These are phyloP conservation scores for Amphiprion percula DNA, from an alignment of 2,113 vertebrate species.

Conservation along the genomic window DNA sequence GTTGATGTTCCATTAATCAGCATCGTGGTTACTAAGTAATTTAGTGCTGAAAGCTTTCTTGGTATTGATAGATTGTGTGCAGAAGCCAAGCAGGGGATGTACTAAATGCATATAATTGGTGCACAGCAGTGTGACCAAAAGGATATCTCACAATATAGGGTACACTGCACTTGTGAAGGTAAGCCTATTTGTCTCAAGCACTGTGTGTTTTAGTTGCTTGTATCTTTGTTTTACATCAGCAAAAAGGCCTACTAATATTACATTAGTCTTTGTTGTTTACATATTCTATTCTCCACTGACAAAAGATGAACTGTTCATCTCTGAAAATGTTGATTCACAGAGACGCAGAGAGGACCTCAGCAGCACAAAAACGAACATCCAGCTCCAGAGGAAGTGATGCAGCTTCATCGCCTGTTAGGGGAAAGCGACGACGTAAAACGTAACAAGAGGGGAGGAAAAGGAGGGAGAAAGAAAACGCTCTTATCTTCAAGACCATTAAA, in stretches of 20 bases:
- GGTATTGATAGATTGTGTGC: too few species aligned
- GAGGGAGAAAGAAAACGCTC: neutral
- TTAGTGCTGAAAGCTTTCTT: too few species aligned
- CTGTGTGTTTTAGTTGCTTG: too few species aligned
- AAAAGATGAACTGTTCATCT: constrained; percentile 12
- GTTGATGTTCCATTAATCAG: too few species aligned
- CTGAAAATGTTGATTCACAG: constrained; percentile 50
- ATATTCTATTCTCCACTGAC: neutral
- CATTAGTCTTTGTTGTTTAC: neutral
- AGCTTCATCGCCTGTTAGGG: neutral
- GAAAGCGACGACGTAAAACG: constrained; percentile 64
- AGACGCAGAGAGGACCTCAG: constrained; percentile 6
- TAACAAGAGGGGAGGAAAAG: constrained; percentile 2
- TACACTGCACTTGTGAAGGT: neutral
- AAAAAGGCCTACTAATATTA: neutral
- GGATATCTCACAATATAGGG: neutral
- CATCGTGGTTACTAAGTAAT: too few species aligned
- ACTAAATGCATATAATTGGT: neutral
- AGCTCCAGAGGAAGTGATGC: constrained; percentile 16
- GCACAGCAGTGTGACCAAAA: neutral
- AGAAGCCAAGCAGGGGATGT: neutral
- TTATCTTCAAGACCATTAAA: neutral
- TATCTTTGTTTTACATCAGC: too few species aligned
- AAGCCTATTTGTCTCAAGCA: too few species aligned
- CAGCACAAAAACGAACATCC: constrained; percentile 36